Conservation (phyloP, 1,140 invertebrate species). For the Drosophila eugracilis region DNA sequence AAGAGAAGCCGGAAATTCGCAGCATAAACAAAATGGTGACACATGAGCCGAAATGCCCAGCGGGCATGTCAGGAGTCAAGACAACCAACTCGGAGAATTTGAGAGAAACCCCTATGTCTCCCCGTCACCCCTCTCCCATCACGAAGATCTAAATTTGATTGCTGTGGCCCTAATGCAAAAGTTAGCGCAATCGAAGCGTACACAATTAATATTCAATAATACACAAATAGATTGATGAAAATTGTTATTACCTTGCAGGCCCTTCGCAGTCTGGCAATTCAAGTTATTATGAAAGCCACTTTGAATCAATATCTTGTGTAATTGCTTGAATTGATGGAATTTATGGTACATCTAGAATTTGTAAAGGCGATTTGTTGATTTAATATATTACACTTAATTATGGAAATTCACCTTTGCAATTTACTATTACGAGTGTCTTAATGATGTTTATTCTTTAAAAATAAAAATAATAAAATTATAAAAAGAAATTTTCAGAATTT, state of each 20-base stretch:
- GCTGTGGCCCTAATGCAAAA: constrained; percentile 27
- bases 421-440: too few species aligned
- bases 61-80: constrained; percentile 44
- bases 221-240: constrained; percentile 42
- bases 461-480: neutral
- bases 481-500: too few species aligned
- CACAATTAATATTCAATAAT: constrained; percentile 78
- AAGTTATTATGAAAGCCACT: constrained; percentile 15
- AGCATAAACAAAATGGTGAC: constrained; percentile 68
- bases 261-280: constrained; percentile 26
- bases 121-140: neutral
- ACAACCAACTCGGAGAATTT: constrained; percentile 6
- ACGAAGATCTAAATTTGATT: constrained; percentile 40
- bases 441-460: too few species aligned
- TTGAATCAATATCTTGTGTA: neutral
- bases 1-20: constrained; percentile 48
- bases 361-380: neutral
- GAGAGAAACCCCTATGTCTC: neutral
- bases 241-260: constrained; percentile 3
- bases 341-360: neutral
- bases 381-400: neutral
- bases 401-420: neutral
- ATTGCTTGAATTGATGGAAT: neutral
- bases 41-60: constrained; percentile 34
- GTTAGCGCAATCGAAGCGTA: constrained; percentile 49